Percentiles rank a stretch among this genome's conserved stretches.
These are phyloP conservation scores for Octopus bimaculoides DNA, from an alignment of 1,140 invertebrate genomes.

Conservation along the genomic window DNA sequence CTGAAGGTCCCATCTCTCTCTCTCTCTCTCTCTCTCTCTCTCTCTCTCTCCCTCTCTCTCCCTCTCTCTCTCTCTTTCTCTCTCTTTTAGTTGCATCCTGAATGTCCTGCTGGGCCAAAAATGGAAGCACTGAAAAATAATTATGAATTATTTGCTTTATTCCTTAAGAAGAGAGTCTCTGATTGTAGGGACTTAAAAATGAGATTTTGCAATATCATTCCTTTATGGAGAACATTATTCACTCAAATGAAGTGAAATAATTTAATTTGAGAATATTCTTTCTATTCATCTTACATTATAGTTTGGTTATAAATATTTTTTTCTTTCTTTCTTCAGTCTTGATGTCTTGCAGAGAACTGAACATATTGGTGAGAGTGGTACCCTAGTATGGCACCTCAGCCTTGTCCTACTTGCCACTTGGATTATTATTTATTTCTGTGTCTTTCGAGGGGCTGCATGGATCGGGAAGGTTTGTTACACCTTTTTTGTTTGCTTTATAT, in stretches of 20 bases:
- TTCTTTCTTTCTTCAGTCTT: slow-evolving; percentile 31
- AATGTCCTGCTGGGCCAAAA: too few species aligned
- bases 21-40: slow-evolving; percentile 15
- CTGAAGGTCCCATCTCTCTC: background rate
- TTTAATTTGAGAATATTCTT: too few species aligned
- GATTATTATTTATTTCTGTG: slow-evolving; percentile 38
- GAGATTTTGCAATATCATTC: too few species aligned
- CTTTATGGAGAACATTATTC: too few species aligned
- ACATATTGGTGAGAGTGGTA: slow-evolving; percentile 39
- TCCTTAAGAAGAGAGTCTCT: too few species aligned
- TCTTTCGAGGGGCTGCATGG: slow-evolving; percentile 34
- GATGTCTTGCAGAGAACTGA: slow-evolving; percentile 44
- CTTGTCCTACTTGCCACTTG: slow-evolving; percentile 41
- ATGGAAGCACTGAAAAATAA: too few species aligned
- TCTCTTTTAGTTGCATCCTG: background rate
- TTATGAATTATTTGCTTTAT: too few species aligned
- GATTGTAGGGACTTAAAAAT: too few species aligned
- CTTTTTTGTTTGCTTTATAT: background rate
- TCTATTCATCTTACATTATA: too few species aligned
- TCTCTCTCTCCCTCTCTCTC: slow-evolving; percentile 10
- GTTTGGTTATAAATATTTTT: background rate
- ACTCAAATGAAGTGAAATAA: too few species aligned
- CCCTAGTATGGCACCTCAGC: slow-evolving; percentile 46
- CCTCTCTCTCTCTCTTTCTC: background rate
- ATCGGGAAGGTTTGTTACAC: slow-evolving; percentile 38